Evolutionary conservation across 2,113 vertebrate species (phyloP), one percentile per base, ranked within the genome.

Genomic region (Callopanchax toddi): DNA sequence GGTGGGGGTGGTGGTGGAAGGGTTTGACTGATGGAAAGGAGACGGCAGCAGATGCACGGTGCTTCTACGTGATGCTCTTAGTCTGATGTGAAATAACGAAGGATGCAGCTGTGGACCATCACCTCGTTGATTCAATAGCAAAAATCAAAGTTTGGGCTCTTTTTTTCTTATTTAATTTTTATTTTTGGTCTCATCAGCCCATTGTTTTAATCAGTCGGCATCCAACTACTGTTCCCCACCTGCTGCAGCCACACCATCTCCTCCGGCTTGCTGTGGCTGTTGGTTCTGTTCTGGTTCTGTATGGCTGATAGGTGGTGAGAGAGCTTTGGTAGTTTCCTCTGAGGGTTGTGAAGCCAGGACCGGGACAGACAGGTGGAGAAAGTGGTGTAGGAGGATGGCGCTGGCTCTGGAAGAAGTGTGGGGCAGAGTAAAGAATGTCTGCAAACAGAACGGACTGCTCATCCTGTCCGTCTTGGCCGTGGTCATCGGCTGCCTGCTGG

Each of bases 381-480:
- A 68, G 61, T 65, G 69, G 63, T 71, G 63, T 68, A 86, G 86
- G 82, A 88, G 82, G 84, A 97, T 95, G 94, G 93, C 92, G 16
- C 93, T 92, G 89, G 91, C 91, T 32, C 74, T 95, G 67, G 92
- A 93, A 16, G 92, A 94, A 66, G 65, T 94, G 67, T 93, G 95
- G 81, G 93, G 90, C 49, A 92, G 95, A 45, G 93, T 94, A 81
- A 95, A 95, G 87, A 96, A 95, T 11, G 94, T 97, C 67, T 98
- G 95, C 89, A 93, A 93, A 88, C 94, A 94, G 83, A 99, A 99
- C 0, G 96, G 96, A 34, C 91, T 99, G 77, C 96, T 99, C 80
- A 95, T 99, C 89, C 91, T 99, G 60, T 99, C 97, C 0, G 97
- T 99, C 68, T 42, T 99, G 48, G 98, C 97, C 0, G 97, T 99